These are phyloP conservation scores for Pycnonotus jocosus DNA, from an alignment of 2,113 vertebrate genomes.

Conservation along the genomic window DNA sequence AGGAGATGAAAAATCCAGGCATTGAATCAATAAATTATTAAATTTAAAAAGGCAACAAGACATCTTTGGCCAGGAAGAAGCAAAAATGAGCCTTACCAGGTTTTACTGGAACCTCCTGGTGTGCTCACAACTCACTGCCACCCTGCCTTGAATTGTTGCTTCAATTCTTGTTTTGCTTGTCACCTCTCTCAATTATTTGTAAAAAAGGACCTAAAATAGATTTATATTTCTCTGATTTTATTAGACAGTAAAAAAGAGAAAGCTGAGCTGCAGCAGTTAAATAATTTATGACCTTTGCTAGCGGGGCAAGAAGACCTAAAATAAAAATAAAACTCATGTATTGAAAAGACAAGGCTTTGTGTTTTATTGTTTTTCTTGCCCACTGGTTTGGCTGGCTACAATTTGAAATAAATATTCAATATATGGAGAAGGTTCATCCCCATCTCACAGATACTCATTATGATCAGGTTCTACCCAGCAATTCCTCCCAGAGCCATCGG, in stretches of 20 bases:
- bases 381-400: not conserved
- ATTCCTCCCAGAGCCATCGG: not conserved
- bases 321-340: constrained; percentile 33
- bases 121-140: not conserved
- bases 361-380: constrained; percentile 6
- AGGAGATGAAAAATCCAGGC: not conserved
- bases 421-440: not conserved
- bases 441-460: not conserved
- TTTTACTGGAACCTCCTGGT: constrained; percentile 1
- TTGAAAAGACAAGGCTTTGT: not conserved
- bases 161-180: constrained; percentile 54
- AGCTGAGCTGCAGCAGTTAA: constrained; percentile 11
- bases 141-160: constrained; percentile 43
- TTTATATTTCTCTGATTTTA: constrained; percentile 56
- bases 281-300: constrained; percentile 57
- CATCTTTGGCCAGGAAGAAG: not conserved
- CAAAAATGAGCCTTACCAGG: not conserved
- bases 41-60: not conserved
- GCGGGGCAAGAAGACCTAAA: constrained; percentile 20
- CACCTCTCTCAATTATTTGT: constrained; percentile 40
- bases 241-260: constrained; percentile 47
- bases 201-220: constrained; percentile 31
- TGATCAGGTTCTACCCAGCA: not conserved
- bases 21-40: constrained; percentile 38
- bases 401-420: not conserved